Percentiles rank a stretch among this genome's conserved stretches.
phyloP scores from a whole-genome alignment of 2,797 vertebrate species.

The Gadopsis bispinosus region DNA sequence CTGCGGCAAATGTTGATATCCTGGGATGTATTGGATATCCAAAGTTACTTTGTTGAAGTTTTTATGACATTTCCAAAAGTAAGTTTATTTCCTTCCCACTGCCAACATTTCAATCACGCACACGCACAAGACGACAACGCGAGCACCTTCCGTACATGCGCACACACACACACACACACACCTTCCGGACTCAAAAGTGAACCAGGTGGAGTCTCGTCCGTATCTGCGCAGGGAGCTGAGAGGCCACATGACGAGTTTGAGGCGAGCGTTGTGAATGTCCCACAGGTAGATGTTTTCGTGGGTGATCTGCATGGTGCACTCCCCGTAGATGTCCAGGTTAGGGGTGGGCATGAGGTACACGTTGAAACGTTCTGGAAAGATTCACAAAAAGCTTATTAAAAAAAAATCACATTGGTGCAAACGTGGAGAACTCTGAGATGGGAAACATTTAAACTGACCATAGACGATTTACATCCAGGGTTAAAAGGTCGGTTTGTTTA shows the following conservation, averaged over 20 bases:
- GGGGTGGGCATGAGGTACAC: conserved; percentile 99
- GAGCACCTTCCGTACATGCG: background rate
- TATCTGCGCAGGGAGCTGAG: conserved; percentile 97
- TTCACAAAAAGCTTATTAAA: conserved; percentile 18
- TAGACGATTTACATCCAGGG: background rate
- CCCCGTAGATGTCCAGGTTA: conserved; percentile 98
- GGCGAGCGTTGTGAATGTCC: conserved; percentile 98
- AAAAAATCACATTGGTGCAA: conserved; percentile 3
- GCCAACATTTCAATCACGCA: conserved; percentile 44
- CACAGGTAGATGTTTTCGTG: conserved; percentile 99
- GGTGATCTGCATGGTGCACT: conserved; percentile 99
- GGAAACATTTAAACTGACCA: background rate
- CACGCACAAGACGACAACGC: background rate
- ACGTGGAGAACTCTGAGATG: background rate
- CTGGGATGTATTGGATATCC: conserved; percentile 60
- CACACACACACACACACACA: conserved; percentile 55
- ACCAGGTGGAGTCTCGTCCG: conserved; percentile 97
- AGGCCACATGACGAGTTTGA: conserved; percentile 99
- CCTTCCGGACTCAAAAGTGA: conserved; percentile 99
- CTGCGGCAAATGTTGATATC: conserved; percentile 66
- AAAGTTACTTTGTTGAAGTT: conserved; percentile 65
- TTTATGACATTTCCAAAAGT: conserved; percentile 45
- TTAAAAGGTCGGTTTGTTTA: background rate
- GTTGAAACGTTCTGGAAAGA: conserved; percentile 93
- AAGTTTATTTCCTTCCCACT: conserved; percentile 7